Conservation (phyloP, 2,113 vertebrate genomes). For the Limnothrissa miodon region DNA sequence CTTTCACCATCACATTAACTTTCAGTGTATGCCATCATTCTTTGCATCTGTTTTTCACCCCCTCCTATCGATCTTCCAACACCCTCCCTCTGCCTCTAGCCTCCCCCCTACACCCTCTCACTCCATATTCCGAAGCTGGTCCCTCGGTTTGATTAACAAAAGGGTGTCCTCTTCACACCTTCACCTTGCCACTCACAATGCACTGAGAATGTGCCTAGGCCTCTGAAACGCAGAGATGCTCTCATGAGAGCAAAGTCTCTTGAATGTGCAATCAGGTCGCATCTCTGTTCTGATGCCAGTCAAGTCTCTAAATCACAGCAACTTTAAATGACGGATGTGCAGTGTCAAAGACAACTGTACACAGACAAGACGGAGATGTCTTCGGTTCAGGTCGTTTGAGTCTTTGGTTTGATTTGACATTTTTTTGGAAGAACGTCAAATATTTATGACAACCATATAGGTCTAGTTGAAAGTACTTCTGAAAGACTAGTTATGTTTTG, state of each 20-base stretch:
- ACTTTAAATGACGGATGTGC: background rate
- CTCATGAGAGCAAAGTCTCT: background rate
- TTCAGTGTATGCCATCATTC: background rate
- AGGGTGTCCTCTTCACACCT: background rate
- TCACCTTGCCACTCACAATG: background rate
- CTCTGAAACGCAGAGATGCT: background rate
- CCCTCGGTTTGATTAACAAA: constrained; percentile 4
- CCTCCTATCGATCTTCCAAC: background rate
- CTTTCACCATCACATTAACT: background rate
- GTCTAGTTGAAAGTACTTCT: no score
- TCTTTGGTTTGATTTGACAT: background rate
- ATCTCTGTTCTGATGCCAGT: background rate
- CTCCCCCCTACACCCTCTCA: background rate
- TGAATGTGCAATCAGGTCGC: background rate
- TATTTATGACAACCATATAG: no score
- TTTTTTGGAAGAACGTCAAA: no score
- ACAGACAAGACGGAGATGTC: background rate
- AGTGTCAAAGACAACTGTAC: background rate
- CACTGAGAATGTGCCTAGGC: background rate
- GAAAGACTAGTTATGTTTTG: no score
- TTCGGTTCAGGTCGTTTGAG: background rate
- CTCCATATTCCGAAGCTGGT: background rate
- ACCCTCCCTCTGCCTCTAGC: background rate
- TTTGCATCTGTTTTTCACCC: background rate
- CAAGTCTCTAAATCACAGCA: background rate